These are phyloP conservation scores for Spodoptera litura DNA, from an alignment of 1,140 invertebrate species.

Conservation along the genomic window DNA sequence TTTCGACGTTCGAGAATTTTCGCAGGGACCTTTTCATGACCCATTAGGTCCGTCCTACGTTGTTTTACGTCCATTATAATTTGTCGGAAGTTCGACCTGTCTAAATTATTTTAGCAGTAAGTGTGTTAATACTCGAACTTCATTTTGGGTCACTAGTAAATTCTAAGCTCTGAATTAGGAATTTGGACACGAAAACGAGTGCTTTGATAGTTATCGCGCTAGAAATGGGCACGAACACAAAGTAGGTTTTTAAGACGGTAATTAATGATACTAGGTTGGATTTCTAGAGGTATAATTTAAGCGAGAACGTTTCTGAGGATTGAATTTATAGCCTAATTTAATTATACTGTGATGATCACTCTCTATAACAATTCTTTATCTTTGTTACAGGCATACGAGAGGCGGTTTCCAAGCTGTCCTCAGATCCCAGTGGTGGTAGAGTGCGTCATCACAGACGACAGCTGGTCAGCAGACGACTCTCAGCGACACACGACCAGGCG, in stretches of 20 bases:
- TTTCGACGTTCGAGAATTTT: slow-evolving; percentile 1
- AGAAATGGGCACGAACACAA: slow-evolving; percentile 1
- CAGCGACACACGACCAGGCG: slow-evolving; percentile 94
- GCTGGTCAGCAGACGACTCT: slow-evolving; percentile 92
- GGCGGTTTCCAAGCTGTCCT: slow-evolving; percentile 96
- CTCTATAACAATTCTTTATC: background rate
- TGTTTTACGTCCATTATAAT: slow-evolving; percentile 3
- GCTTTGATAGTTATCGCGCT: slow-evolving; percentile 32
- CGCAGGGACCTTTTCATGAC: background rate
- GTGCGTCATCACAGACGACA: slow-evolving; percentile 94
- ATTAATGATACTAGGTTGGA: slow-evolving; percentile 12
- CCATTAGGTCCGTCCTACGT: background rate
- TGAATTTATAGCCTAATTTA: background rate
- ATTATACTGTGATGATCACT: too few relatives aligned
- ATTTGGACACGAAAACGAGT: slow-evolving; percentile 16
- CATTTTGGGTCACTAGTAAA: background rate
- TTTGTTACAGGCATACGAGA: slow-evolving; percentile 94
- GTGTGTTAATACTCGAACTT: background rate
- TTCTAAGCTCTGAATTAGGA: slow-evolving; percentile 2
- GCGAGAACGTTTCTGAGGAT: too few relatives aligned
- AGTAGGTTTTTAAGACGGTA: slow-evolving; percentile 2
- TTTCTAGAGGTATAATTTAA: background rate
- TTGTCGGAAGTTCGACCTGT: background rate
- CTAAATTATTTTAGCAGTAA: background rate
- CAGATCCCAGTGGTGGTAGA: slow-evolving; percentile 98